These are phyloP conservation scores for Lathronympha strigana DNA, from an alignment of 2,888 invertebrate genomes.

Conservation along the genomic window DNA sequence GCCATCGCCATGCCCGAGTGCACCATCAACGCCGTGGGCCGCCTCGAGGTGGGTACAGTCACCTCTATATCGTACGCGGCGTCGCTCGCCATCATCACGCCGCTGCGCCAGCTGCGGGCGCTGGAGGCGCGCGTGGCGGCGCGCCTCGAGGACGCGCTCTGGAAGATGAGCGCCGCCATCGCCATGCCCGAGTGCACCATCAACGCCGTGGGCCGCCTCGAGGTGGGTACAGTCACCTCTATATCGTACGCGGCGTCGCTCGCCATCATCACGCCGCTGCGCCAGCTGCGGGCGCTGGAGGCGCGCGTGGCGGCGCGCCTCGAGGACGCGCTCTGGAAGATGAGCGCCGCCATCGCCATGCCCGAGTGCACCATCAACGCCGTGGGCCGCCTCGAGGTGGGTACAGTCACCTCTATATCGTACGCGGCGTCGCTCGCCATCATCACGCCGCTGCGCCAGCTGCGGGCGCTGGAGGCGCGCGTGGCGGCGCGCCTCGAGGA, in stretches of 20 bases:
- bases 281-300: conserved; percentile 61
- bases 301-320: conserved; percentile 64
- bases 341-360: conserved; percentile 76
- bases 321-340: conserved; percentile 74
- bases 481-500: conserved; percentile 69
- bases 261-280: conserved; percentile 50
- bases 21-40: conserved; percentile 69
- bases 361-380: conserved; percentile 75
- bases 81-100: not conserved
- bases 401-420: conserved; percentile 47
- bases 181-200: conserved; percentile 76
- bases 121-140: conserved; percentile 57
- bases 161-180: conserved; percentile 76
- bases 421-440: conserved; percentile 49
- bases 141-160: conserved; percentile 71
- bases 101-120: conserved; percentile 68
- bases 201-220: conserved; percentile 71
- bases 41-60: conserved; percentile 66
- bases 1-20: conserved; percentile 78
- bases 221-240: conserved; percentile 56
- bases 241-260: conserved; percentile 56
- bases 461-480: conserved; percentile 61
- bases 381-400: conserved; percentile 72
- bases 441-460: conserved; percentile 57
- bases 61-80: conserved; percentile 56